phyloP scores from a whole-genome alignment of 2,888 invertebrate species.

The Carcina quercana region DNA sequence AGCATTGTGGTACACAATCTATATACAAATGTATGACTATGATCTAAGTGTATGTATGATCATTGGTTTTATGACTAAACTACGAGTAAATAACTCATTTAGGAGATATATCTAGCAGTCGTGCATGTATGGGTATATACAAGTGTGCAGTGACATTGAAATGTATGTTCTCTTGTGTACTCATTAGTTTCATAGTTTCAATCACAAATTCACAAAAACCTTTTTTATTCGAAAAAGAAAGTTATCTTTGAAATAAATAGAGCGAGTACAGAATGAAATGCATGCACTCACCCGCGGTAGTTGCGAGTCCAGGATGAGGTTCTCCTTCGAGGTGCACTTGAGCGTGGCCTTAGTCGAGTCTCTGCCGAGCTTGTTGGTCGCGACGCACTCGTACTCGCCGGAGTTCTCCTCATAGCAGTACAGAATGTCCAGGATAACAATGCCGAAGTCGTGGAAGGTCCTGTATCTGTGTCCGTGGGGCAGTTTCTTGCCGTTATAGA shows the following conservation, averaged over 20 bases:
- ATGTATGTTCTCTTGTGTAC: no score
- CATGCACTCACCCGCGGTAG: slow-evolving; percentile 82
- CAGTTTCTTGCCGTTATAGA: slow-evolving; percentile 92
- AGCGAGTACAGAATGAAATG: neutral
- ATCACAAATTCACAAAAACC: no score
- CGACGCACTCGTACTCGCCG: slow-evolving; percentile 94
- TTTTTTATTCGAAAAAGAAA: neutral
- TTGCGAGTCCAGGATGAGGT: slow-evolving; percentile 93
- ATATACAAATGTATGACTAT: no score
- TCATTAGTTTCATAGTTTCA: no score
- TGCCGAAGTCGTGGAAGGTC: slow-evolving; percentile 98
- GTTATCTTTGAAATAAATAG: neutral
- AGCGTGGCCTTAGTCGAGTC: slow-evolving; percentile 89
- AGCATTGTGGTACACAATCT: no score
- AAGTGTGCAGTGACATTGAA: no score
- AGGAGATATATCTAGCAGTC: no score
- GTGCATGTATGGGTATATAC: no score
- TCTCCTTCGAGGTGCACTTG: slow-evolving; percentile 91
- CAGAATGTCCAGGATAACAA: slow-evolving; percentile 94
- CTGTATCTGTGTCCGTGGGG: slow-evolving; percentile 97
- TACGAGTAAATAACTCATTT: no score
- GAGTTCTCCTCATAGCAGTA: slow-evolving; percentile 98
- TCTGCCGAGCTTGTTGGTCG: slow-evolving; percentile 92
- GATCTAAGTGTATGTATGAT: no score
- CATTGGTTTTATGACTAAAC: no score